Base-by-base conservation (phyloP, 2,797 vertebrate species). In the Neosalanx taihuensis region DNA sequence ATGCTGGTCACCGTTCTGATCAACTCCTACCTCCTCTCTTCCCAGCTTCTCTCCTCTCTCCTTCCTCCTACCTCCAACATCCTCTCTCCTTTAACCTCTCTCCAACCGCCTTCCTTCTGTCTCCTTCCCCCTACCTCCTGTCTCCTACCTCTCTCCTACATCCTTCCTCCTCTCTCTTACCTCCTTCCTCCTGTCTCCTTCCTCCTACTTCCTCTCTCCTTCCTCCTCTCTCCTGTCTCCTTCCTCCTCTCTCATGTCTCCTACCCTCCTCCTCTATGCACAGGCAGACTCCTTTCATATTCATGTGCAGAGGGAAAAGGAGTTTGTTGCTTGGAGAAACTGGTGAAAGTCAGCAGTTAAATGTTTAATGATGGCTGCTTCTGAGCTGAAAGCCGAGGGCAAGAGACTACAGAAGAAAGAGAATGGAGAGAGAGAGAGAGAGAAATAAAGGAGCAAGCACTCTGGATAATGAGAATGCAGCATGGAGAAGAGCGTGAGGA, bases 321-420 rank as follows among this genome's bases (percentile, higher is more conserved):
- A 78, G 87, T 86, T 83, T 81, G 82, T 84, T 85, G 83, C 81
- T 81, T 72, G 13, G 81, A 80, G 81, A 81, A 80, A 83, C 74
- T 75, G 63, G 82, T 83, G 84, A 89, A 88, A 85, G 84, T 87
- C 79, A 76, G 68, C 72, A 3, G 65, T 5, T 91, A 77, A 90
- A 90, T 88, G 74, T 87, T 91, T 91, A 69, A 89, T 89, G 66
- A 76, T 30, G 1, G 46, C 85, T 58, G 72, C 76, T 74, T 76
- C 59, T 23, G 63, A 41, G 9, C 9, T 37, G 64, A 66, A 23
- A 26, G 58, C 58, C 23, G 2, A 60, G 58, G 58, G 23, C 20
- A 10, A 23, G 12, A n/a, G 51, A n/a, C 18, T 17, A 56, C 4
- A 17, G 17, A n/a, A n/a, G 51, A n/a, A n/a, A 53, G 51, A 53